A percentile compares a stretch with the other conserved stretches of the same genome.
Evolutionary conservation across 2,888 invertebrate genomes (phyloP).

Genomic region (Drosophila neutralis): DNA sequence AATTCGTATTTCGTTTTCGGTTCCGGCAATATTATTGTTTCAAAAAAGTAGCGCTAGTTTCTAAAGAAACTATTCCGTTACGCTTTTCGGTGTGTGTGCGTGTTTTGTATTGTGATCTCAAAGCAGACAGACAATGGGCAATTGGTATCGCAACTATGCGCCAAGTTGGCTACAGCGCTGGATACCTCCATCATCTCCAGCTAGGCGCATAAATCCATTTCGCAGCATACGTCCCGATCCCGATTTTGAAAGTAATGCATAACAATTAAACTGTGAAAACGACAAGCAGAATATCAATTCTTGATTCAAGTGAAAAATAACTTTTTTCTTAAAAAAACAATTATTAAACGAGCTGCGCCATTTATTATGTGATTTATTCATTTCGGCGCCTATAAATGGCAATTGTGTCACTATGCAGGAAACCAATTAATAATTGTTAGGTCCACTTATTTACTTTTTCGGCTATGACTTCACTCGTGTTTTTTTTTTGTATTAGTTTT

Average conservation of each 20-base stretch:
- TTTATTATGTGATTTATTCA: conserved; percentile 2
- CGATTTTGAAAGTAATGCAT: conserved; percentile 72
- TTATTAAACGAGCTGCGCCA: neutral
- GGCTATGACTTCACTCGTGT: conserved; percentile 66
- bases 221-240: conserved; percentile 73
- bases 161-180: conserved; percentile 82
- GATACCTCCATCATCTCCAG: conserved; percentile 66
- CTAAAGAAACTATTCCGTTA: conserved; percentile 50
- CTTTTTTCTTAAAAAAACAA: neutral
- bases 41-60: conserved; percentile 21
- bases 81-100: conserved; percentile 15
- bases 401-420: conserved; percentile 4
- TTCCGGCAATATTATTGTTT: neutral
- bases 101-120: neutral
- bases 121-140: conserved; percentile 55
- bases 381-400: conserved; percentile 30
- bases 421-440: conserved; percentile 28
- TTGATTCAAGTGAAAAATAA: neutral
- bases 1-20: conserved; percentile 16
- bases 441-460: conserved; percentile 39
- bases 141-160: conserved; percentile 81
- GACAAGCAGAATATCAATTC: neutral
- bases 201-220: conserved; percentile 76
- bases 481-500: conserved; percentile 2
- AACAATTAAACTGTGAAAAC: conserved; percentile 3